Conservation (phyloP, 92 coral and sea anemone genomes). For the Porites lobata region DNA sequence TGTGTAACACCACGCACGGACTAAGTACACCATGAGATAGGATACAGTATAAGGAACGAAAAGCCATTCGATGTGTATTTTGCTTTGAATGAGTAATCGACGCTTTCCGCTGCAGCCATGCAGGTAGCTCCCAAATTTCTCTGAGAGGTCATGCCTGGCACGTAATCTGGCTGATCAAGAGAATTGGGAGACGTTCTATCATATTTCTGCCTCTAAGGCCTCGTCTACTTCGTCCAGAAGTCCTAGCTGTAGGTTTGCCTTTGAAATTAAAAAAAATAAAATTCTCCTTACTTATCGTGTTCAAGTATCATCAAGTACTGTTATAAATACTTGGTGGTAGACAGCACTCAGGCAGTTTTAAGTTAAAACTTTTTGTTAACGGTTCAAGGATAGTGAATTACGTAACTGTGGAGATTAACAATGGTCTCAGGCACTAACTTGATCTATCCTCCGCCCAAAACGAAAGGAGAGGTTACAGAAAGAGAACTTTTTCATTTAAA, state of each 20-base stretch:
- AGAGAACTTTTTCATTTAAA: too few species aligned
- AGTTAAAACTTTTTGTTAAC: too few species aligned
- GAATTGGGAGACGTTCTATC: neutral
- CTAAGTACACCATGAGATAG: too few species aligned
- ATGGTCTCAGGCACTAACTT: too few species aligned
- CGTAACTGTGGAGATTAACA: too few species aligned
- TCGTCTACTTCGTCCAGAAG: conserved; percentile 83
- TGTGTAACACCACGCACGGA: too few species aligned
- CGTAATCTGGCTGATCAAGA: neutral
- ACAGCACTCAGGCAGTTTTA: too few species aligned
- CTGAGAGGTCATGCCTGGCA: neutral
- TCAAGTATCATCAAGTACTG: neutral
- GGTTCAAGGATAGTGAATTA: too few species aligned
- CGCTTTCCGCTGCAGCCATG: neutral
- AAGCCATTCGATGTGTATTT: neutral
- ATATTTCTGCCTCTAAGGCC: conserved; percentile 53
- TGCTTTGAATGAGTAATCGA: neutral
- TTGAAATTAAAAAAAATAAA: neutral
- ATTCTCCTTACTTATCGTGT: neutral
- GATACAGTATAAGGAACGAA: too few species aligned
- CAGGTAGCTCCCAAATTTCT: neutral
- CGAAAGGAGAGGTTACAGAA: too few species aligned
- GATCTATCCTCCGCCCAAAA: too few species aligned
- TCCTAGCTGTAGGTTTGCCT: conserved; percentile 88
- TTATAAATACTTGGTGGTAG: too few species aligned